Base-by-base conservation (phyloP, 2,888 invertebrate genomes). In the Meganola albula region DNA sequence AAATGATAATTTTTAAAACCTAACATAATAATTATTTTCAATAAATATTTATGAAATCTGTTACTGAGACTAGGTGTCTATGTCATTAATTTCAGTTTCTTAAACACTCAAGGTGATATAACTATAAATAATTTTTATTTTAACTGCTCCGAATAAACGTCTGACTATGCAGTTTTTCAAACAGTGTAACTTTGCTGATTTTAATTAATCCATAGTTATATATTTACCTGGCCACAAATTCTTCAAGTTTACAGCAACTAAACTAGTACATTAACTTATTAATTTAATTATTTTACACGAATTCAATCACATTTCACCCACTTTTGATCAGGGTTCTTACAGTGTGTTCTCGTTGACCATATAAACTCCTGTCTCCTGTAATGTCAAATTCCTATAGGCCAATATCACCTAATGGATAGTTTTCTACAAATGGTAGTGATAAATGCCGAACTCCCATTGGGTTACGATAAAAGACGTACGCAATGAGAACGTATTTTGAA, bases 251-350 rank as follows among this genome's bases (percentile, higher is more conserved):
- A 39, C 41, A 45, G 35, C 37, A 53, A 50, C 31, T 53, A 57
- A 53, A 55, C 44, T 39, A 47, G 48, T 41, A 57, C 61, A 62
- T 64, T 66, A 55, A 66, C 59, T 56, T 59, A 66, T 23, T 53
- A 62, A 58, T 56, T 53, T 47, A 26, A 57, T 42, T 58, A 58
- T 47, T 48, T 56, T 42, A 45, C 32, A 38, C 42, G 48, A 51
- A 50, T 54, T 40, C 37, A 46, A 45, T 41, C 40, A 44, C 53
- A 50, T 36, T 57, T 41, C 46, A 46, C 58, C 41, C 44, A 43
- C 44, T 51, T 40, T 40, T n/a, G n/a, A 44, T 20, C 41, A 42
- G 41, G 35, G 34, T 33, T 54, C 31, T 44, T 38, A 40, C 29
- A 42, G 40, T 46, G 18, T 26, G 51, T 52, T 63, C 31, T 42